Evolutionary conservation across 1,140 invertebrate genomes (phyloP).

Genomic region (Hylaeus anthracinus): DNA sequence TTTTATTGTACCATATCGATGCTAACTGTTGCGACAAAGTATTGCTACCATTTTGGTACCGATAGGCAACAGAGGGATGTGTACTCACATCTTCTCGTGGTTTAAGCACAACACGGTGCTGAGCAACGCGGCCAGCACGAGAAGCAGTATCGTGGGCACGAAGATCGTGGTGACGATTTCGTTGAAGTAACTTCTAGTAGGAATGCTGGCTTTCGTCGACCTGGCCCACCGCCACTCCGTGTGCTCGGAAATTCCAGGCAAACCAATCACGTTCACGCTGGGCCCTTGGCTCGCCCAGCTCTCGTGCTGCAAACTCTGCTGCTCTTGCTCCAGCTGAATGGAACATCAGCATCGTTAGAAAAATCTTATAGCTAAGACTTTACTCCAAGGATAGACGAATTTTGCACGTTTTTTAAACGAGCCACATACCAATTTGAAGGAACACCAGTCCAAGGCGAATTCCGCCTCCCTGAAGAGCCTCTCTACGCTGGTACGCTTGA

Average conservation of each 20-base stretch:
- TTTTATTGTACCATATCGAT: no score
- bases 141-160: conserved; percentile 85
- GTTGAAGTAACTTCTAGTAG: conserved; percentile 86
- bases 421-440: conserved; percentile 86
- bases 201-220: conserved; percentile 83
- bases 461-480: conserved; percentile 89
- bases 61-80: no score
- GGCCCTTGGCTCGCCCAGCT: conserved; percentile 67
- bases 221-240: conserved; percentile 82
- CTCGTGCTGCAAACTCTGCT: conserved; percentile 63
- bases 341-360: background rate
- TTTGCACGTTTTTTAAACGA: no score
- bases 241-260: conserved; percentile 70
- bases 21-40: no score
- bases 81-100: conserved; percentile 90
- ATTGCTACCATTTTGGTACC: no score
- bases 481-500: conserved; percentile 92
- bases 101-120: conserved; percentile 89
- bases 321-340: conserved; percentile 51
- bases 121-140: conserved; percentile 85
- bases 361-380: background rate
- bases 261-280: conserved; percentile 76
- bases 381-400: no score
- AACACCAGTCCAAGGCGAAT: conserved; percentile 94
- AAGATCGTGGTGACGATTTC: conserved; percentile 88